A percentile compares a stretch with the other conserved stretches of the same genome.
These are phyloP conservation scores for Pogonus chalceus DNA, from an alignment of 1,140 invertebrate species.

Conservation along the genomic window DNA sequence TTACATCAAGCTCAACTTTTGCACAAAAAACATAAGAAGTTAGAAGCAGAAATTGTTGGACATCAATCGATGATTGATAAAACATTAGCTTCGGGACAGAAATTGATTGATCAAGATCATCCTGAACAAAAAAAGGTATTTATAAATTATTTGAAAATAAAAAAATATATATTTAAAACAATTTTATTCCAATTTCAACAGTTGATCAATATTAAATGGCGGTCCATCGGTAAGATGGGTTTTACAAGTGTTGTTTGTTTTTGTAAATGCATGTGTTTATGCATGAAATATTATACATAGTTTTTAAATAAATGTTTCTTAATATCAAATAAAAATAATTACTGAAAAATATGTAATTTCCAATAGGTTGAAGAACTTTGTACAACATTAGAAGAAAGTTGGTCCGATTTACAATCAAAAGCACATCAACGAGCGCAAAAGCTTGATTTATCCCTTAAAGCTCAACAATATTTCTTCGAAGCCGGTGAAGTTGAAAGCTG, in stretches of 20 bases:
- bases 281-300: neutral
- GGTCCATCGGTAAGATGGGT: too few species aligned
- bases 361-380: constrained; percentile 54
- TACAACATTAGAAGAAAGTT: constrained; percentile 50
- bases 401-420: constrained; percentile 58
- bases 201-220: too few species aligned
- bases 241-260: neutral
- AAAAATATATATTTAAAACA: neutral
- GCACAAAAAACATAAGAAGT: constrained; percentile 88
- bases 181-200: neutral
- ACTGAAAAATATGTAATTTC: neutral
- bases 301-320: neutral
- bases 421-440: constrained; percentile 61
- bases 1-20: constrained; percentile 85
- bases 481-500: constrained; percentile 87
- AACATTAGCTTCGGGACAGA: constrained; percentile 59
- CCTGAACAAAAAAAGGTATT: constrained; percentile 62
- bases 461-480: constrained; percentile 85
- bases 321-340: neutral
- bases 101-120: constrained; percentile 60
- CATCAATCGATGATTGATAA: constrained; percentile 76
- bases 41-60: constrained; percentile 74
- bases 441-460: constrained; percentile 74
- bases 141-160: neutral
- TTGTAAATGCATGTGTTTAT: neutral